Conservation (phyloP, 1,140 invertebrate species). For the Bombus turneri region DNA sequence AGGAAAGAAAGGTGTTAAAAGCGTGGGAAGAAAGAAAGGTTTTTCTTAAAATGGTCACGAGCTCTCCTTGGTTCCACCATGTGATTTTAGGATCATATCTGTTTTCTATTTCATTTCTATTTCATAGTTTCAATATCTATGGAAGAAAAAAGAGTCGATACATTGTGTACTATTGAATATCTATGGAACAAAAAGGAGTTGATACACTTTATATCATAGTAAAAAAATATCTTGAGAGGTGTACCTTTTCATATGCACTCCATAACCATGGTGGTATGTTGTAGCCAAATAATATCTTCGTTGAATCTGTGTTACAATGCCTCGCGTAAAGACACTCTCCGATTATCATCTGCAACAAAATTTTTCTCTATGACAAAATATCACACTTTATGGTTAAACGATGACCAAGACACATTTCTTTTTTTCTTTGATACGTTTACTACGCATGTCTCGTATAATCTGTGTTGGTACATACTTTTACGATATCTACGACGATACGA, state of each 20-base stretch:
- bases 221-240: background rate
- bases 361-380: background rate
- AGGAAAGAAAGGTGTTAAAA: background rate
- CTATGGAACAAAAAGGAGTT: too few species aligned
- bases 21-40: background rate
- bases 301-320: constrained; percentile 77
- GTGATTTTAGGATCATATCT: background rate
- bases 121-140: background rate
- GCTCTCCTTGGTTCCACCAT: background rate
- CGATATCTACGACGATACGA: background rate
- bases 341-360: constrained; percentile 84
- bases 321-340: constrained; percentile 85
- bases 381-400: background rate
- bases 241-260: constrained; percentile 86
- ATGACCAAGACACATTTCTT: background rate
- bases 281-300: constrained; percentile 82
- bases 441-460: background rate
- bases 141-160: too few species aligned
- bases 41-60: background rate
- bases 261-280: constrained; percentile 88
- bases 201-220: background rate
- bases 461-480: background rate
- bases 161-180: too few species aligned
- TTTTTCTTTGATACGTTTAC: background rate
- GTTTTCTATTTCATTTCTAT: too few species aligned